Evolutionary conservation across 1,140 invertebrate species (phyloP).

Genomic region (Monomorium pharaonis): DNA sequence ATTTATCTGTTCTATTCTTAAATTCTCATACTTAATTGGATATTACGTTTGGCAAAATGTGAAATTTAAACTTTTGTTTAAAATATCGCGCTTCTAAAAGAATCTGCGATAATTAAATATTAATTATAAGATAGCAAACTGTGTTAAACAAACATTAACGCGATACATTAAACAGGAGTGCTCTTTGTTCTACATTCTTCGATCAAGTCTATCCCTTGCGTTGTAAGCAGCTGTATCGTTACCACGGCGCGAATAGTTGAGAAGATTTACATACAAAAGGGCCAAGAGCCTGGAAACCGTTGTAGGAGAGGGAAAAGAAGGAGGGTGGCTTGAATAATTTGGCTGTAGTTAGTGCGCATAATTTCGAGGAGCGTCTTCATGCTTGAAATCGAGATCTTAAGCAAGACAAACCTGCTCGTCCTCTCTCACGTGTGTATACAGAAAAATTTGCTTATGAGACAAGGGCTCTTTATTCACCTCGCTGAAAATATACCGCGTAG

Average conservation of each 20-base stretch:
- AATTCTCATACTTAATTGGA: not conserved
- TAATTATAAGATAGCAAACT: constrained; percentile 20
- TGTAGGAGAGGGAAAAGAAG: not conserved
- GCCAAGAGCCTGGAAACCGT: not conserved
- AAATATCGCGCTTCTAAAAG: not conserved
- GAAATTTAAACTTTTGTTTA: not conserved
- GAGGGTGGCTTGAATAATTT: constrained; percentile 44
- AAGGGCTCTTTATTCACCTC: not conserved
- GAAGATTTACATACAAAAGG: constrained; percentile 50
- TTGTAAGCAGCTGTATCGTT: constrained; percentile 35
- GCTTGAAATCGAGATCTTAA: constrained; percentile 14
- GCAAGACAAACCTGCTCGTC: not conserved
- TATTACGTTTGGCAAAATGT: not conserved
- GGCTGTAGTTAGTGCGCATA: constrained; percentile 27
- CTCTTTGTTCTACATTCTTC: constrained; percentile 2
- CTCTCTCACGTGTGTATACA: too few relatives aligned
- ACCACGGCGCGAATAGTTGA: not conserved
- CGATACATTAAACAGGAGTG: not conserved
- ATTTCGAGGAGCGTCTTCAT: constrained; percentile 15
- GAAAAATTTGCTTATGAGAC: not conserved
- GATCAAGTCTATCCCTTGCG: constrained; percentile 31
- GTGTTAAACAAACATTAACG: not conserved
- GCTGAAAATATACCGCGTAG: not conserved
- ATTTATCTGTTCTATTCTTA: not conserved
- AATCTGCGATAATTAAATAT: constrained; percentile 15